Conservation (phyloP, 1,140 invertebrate species). For the Drosophila orena region DNA sequence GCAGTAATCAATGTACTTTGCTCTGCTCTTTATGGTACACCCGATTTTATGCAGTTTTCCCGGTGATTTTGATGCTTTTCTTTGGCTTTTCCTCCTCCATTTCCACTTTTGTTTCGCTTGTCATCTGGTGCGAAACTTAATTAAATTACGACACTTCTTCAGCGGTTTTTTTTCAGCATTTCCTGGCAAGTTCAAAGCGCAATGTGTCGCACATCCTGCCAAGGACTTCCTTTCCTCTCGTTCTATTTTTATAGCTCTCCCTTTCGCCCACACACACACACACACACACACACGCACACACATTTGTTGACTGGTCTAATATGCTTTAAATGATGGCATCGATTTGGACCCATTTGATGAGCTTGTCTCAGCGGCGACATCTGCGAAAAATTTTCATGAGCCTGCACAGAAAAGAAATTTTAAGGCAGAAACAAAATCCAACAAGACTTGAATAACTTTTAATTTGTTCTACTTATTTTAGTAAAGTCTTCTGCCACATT, state of each 20-base stretch:
- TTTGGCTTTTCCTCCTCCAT: conserved; percentile 11
- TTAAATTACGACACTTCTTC: conserved; percentile 49
- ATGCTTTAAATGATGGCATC: conserved; percentile 61
- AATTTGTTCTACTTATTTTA: background rate
- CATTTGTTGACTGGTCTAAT: conserved; percentile 47
- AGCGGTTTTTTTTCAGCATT: conserved; percentile 6
- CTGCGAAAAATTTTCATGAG: conserved; percentile 31
- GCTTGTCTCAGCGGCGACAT: conserved; percentile 46
- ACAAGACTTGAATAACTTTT: background rate
- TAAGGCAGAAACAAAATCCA: background rate
- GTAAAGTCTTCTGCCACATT: background rate
- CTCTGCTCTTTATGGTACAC: background rate
- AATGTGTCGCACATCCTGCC: conserved; percentile 53
- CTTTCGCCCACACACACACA: background rate
- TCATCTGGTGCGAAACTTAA: conserved; percentile 46
- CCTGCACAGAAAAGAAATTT: background rate
- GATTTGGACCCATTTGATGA: conserved; percentile 64
- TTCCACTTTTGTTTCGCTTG: conserved; percentile 39
- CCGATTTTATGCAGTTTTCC: conserved; percentile 1
- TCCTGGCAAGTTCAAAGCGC: conserved; percentile 48
- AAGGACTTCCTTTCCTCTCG: background rate
- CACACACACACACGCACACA: background rate
- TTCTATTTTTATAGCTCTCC: conserved; percentile 7
- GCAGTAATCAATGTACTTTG: conserved; percentile 32
- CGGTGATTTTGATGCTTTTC: conserved; percentile 17